Evolutionary conservation across 2,113 vertebrate species (phyloP).

Genomic region (Python bivittatus): DNA sequence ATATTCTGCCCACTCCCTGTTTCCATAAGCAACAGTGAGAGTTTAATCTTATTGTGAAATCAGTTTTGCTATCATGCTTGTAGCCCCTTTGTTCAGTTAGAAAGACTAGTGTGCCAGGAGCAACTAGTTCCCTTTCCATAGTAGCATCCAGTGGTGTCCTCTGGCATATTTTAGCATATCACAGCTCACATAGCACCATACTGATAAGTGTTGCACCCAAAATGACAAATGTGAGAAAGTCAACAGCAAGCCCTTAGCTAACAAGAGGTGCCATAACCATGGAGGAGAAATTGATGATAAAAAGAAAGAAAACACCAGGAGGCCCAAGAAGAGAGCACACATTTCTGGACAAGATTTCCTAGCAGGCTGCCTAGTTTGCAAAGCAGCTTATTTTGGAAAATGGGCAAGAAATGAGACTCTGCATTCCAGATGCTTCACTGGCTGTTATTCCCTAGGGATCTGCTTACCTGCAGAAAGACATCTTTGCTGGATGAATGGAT

Average conservation of each 20-base stretch:
- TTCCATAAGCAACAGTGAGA: slow-evolving; percentile 23
- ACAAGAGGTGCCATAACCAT: slow-evolving; percentile 26
- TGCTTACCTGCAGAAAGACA: slow-evolving; percentile 62
- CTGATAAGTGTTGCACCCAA: background rate
- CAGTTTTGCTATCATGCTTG: slow-evolving; percentile 16
- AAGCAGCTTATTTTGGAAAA: slow-evolving; percentile 12
- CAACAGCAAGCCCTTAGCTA: slow-evolving; percentile 32
- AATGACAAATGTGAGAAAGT: slow-evolving; percentile 16
- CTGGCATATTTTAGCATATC: slow-evolving; percentile 31
- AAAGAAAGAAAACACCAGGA: background rate
- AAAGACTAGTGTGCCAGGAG: background rate
- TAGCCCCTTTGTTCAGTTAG: background rate
- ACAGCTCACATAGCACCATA: slow-evolving; percentile 14
- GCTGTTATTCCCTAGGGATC: slow-evolving; percentile 19
- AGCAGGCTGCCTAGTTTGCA: slow-evolving; percentile 2
- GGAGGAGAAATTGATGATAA: slow-evolving; percentile 4
- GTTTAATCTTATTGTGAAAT: background rate
- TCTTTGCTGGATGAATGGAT: slow-evolving; percentile 49
- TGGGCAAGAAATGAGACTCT: slow-evolving; percentile 2
- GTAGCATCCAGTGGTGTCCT: background rate
- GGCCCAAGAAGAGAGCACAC: background rate
- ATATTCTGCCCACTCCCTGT: background rate
- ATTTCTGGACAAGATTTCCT: background rate
- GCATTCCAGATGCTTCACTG: slow-evolving; percentile 25
- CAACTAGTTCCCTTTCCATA: background rate